Percentiles rank a stretch among this genome's conserved stretches.
Conservation (phyloP, 2,888 invertebrate species). For the Eupithecia insigniata region DNA sequence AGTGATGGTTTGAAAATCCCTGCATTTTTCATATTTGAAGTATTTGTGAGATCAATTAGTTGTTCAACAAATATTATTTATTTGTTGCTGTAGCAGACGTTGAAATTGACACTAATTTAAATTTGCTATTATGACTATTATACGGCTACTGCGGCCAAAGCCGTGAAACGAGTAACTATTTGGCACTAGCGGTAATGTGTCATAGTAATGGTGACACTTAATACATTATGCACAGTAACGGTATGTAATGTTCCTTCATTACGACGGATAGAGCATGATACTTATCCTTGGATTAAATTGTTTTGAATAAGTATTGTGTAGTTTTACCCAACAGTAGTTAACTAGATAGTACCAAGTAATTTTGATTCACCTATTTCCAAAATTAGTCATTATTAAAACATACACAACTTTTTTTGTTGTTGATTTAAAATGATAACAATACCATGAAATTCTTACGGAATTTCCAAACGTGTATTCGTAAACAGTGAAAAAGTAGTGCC, state of each 20-base stretch:
- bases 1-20: not conserved
- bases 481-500: not conserved
- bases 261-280: not conserved
- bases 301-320: not conserved
- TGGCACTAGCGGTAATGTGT: slow-evolving; percentile 48
- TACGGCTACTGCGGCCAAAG: slow-evolving; percentile 1
- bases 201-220: slow-evolving; percentile 56
- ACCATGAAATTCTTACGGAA: not conserved
- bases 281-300: not conserved
- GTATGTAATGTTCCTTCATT: slow-evolving; percentile 30
- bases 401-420: too few species aligned
- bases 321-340: not conserved
- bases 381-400: too few species aligned
- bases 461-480: not conserved
- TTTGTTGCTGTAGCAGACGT: not conserved
- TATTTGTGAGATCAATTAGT: not conserved
- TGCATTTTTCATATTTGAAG: not conserved
- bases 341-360: too few species aligned
- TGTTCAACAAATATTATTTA: not conserved
- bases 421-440: too few species aligned
- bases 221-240: slow-evolving; percentile 55
- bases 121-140: not conserved
- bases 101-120: slow-evolving; percentile 23
- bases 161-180: slow-evolving; percentile 43
- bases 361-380: too few species aligned